Conservation (phyloP, 2,113 vertebrate genomes). For the Reinhardtius hippoglossoides region DNA sequence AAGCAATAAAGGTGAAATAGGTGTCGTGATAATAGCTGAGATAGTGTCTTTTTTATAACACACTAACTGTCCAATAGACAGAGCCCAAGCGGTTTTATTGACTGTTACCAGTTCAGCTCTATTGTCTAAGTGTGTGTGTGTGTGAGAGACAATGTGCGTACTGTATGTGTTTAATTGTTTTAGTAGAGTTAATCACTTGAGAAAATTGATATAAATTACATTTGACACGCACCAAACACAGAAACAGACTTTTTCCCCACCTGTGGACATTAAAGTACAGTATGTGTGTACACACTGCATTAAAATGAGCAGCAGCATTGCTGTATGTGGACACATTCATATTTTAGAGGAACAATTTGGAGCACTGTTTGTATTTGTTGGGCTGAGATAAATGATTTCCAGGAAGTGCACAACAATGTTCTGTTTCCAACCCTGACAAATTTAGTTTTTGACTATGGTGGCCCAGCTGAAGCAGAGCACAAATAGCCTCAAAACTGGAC, state of each 20-base stretch:
- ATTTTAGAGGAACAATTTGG: not conserved
- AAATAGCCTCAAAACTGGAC: slow-evolving; percentile 16
- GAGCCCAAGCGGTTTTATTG: not conserved
- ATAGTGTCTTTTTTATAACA: slow-evolving; percentile 16
- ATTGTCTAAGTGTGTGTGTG: too few relatives aligned
- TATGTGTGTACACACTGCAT: not conserved
- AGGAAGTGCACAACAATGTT: not conserved
- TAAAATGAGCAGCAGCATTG: not conserved
- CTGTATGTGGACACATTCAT: not conserved
- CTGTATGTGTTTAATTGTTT: slow-evolving; percentile 5
- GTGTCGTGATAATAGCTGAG: slow-evolving; percentile 11
- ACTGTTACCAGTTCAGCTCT: not conserved
- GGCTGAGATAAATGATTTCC: not conserved
- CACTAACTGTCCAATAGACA: slow-evolving; percentile 3
- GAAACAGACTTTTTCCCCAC: not conserved
- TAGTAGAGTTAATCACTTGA: not conserved
- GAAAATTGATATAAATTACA: not conserved
- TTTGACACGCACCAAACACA: not conserved
- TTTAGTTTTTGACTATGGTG: slow-evolving; percentile 2
- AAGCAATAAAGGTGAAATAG: slow-evolving; percentile 7
- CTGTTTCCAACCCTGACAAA: slow-evolving; percentile 1
- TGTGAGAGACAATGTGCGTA: not conserved
- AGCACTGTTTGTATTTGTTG: not conserved
- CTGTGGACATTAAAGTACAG: not conserved
- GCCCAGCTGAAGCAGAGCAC: slow-evolving; percentile 9